Percentiles rank a stretch among this genome's conserved stretches.
phyloP scores from a whole-genome alignment of 2,113 vertebrate species.

The Nibea albiflora region DNA sequence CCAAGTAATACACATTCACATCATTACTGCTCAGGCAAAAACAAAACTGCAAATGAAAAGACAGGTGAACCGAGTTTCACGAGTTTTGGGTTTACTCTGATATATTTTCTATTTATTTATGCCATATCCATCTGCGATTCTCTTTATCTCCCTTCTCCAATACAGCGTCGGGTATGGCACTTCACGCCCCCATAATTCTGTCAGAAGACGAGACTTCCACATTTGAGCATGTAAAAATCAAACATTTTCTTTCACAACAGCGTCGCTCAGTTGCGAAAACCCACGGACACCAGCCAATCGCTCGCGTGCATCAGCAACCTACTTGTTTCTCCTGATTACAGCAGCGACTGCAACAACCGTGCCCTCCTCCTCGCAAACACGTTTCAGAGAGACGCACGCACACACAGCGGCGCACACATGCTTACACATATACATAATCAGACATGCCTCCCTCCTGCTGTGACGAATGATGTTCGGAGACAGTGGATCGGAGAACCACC shows the following conservation, averaged over 20 bases:
- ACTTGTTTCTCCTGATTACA: conserved; percentile 52
- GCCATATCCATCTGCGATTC: neutral
- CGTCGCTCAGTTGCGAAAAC: conserved; percentile 3
- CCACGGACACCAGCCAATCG: conserved; percentile 15
- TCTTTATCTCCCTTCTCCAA: neutral
- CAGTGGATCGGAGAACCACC: conserved; percentile 67
- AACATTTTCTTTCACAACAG: conserved; percentile 22
- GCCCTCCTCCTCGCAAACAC: conserved; percentile 38
- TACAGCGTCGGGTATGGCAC: neutral
- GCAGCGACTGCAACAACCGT: conserved; percentile 37
- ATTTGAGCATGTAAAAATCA: conserved; percentile 13
- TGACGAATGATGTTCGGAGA: conserved; percentile 70
- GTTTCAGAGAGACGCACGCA: conserved; percentile 14
- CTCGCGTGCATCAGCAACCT: conserved; percentile 20
- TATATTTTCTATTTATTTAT: conserved; percentile 5
- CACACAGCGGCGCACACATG: neutral
- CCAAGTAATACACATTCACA: neutral
- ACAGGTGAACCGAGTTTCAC: neutral
- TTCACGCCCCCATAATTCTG: conserved; percentile 24
- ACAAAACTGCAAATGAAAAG: conserved; percentile 2
- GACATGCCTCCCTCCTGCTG: conserved; percentile 65
- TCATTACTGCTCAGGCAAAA: neutral
- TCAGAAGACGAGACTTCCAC: conserved; percentile 6
- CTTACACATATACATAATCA: conserved; percentile 58
- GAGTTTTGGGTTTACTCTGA: conserved; percentile 1